Evolutionary conservation across 2,797 vertebrate species (phyloP).

Genomic region (Girardinus metallicus): DNA sequence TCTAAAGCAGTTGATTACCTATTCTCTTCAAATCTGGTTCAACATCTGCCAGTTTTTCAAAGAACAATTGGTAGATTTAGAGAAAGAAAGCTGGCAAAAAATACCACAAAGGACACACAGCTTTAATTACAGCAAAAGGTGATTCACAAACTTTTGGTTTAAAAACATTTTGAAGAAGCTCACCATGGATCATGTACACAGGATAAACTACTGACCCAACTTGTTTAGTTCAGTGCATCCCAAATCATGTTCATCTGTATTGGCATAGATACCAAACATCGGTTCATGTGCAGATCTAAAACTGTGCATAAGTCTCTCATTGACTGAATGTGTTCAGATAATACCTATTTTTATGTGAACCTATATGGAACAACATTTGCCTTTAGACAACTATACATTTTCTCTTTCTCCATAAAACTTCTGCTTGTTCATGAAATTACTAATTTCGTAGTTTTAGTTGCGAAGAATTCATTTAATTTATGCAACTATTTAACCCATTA

Average conservation of each 20-base stretch:
- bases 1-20: neutral
- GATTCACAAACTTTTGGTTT: neutral
- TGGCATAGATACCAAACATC: neutral
- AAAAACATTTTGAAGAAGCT: neutral
- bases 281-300: neutral
- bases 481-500: conserved; percentile 42
- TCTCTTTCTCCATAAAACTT: neutral
- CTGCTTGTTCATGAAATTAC: neutral
- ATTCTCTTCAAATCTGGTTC: neutral
- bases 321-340: neutral
- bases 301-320: neutral
- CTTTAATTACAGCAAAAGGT: neutral
- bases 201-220: neutral
- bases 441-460: conserved; percentile 40
- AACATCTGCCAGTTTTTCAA: neutral
- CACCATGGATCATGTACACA: neutral
- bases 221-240: neutral
- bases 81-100: neutral
- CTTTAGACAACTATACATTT: neutral
- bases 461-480: conserved; percentile 37
- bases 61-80: neutral
- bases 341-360: neutral
- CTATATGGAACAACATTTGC: neutral
- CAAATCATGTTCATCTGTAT: neutral
- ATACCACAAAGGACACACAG: neutral